Percentiles rank a stretch among this genome's conserved stretches.
Evolutionary conservation across 2,113 vertebrate species (phyloP).

Genomic region (Percina caprodes): DNA sequence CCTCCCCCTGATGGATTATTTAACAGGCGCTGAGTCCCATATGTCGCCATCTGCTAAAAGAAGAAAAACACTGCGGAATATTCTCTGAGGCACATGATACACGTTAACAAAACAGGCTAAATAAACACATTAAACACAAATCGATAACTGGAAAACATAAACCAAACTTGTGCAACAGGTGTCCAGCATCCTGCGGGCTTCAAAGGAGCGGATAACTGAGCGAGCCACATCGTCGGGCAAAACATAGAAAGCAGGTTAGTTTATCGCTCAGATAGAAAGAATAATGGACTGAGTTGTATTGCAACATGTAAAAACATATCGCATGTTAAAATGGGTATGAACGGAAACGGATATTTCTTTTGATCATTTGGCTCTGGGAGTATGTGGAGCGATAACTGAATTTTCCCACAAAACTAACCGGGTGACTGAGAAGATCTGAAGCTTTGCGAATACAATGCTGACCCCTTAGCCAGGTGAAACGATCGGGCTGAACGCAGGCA

Average conservation of each 20-base stretch:
- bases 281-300: neutral
- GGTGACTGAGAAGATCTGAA: conserved; percentile 40
- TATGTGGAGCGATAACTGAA: conserved; percentile 26
- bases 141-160: neutral
- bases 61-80: conserved; percentile 67
- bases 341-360: neutral
- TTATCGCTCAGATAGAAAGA: neutral
- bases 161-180: conserved; percentile 49
- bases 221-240: conserved; percentile 1
- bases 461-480: conserved; percentile 55
- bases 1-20: conserved; percentile 86
- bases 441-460: conserved; percentile 32
- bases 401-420: neutral
- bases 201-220: conserved; percentile 14
- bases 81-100: conserved; percentile 34
- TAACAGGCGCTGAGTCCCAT: conserved; percentile 79
- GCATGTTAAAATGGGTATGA: neutral
- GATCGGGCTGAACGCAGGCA: conserved; percentile 19
- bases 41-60: conserved; percentile 76
- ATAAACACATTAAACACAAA: neutral
- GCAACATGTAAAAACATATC: conserved; percentile 14
- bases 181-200: conserved; percentile 13
- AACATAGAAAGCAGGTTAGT: conserved; percentile 33
- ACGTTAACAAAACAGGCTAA: neutral
- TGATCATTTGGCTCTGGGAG: conserved; percentile 8